Evolutionary conservation across 2,797 vertebrate species (phyloP), one percentile per base, ranked within the genome.

Genomic region (Helicolenus hilgendorfi): DNA sequence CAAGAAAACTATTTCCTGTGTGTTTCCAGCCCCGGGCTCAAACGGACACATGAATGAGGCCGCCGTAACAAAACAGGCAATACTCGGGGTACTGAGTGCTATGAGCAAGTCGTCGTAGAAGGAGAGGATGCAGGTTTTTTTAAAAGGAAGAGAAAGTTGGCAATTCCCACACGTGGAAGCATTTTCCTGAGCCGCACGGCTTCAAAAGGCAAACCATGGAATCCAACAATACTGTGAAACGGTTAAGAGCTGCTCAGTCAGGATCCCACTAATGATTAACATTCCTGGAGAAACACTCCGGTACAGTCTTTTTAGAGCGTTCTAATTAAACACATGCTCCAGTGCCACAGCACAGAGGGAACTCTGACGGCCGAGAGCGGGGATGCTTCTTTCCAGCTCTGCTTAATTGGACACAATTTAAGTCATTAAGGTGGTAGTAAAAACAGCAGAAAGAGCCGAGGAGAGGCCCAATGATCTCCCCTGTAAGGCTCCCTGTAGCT

Each of bases 241-340:
- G 88, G 94, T 95, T 95, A 95, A 94, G 92, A 91, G 94, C 92
- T 83, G 93, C 95, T 94, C 93, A 92, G 93, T 94, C 92, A 93
- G 92, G 92, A 96, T 96, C 95, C 95, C 89, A 96, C 96, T 96
- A 96, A 97, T 97, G 95, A 97, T 96, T 97, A 96, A 97, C 96
- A 97, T 97, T 97, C 96, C 95, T 93, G 89, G 92, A 95, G 95
- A 96, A 97, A 93, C 78, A 85, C 95, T 95, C 87, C 58, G 86
- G 92, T 95, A 93, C 88, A 94, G 93, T 94, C 92, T 94, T 97
- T 94, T 96, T 90, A 90, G 93, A 95, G 93, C 33, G 9, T 93
- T 95, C 92, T 96, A 97, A 97, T 97, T 96, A 95, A 97, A 96
- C 95, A 92, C 96, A 96, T 95, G 97, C 95, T 93, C 91, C 94